These are phyloP conservation scores for Sphinx pinastri DNA, from an alignment of 2,888 invertebrate genomes.

Conservation along the genomic window DNA sequence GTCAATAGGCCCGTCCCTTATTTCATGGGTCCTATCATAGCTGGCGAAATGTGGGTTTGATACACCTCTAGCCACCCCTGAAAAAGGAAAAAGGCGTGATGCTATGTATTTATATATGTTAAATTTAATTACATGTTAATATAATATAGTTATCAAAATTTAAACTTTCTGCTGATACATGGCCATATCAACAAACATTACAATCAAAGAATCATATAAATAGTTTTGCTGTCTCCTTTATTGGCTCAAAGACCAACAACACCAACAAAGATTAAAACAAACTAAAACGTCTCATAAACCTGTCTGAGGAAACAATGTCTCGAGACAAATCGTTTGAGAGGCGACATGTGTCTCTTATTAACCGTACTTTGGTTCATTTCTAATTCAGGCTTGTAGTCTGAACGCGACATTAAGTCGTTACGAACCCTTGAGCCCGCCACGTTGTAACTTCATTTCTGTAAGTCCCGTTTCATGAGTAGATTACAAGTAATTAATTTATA, in stretches of 20 bases:
- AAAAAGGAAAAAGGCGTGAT: too few species aligned
- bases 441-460: slow-evolving; percentile 81
- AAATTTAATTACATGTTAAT: too few species aligned
- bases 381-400: slow-evolving; percentile 76
- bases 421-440: slow-evolving; percentile 67
- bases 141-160: too few species aligned
- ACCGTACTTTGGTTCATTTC: slow-evolving; percentile 75
- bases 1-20: too few species aligned
- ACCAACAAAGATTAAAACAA: neutral
- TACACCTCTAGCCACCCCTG: too few species aligned
- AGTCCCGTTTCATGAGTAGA: slow-evolving; percentile 82
- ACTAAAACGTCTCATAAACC: slow-evolving; percentile 1
- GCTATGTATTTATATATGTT: too few species aligned
- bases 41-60: too few species aligned
- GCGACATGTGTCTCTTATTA: slow-evolving; percentile 75
- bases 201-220: too few species aligned
- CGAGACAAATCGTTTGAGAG: slow-evolving; percentile 39
- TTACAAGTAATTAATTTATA: slow-evolving; percentile 85
- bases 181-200: too few species aligned
- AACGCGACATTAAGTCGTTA: slow-evolving; percentile 75
- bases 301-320: slow-evolving; percentile 48
- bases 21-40: too few species aligned
- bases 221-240: too few species aligned
- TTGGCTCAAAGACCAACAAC: neutral
- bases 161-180: too few species aligned